A percentile compares a stretch with the other conserved stretches of the same genome.
These are phyloP conservation scores for Brienomyrus brachyistius DNA, from an alignment of 2,113 vertebrate genomes.

Conservation along the genomic window DNA sequence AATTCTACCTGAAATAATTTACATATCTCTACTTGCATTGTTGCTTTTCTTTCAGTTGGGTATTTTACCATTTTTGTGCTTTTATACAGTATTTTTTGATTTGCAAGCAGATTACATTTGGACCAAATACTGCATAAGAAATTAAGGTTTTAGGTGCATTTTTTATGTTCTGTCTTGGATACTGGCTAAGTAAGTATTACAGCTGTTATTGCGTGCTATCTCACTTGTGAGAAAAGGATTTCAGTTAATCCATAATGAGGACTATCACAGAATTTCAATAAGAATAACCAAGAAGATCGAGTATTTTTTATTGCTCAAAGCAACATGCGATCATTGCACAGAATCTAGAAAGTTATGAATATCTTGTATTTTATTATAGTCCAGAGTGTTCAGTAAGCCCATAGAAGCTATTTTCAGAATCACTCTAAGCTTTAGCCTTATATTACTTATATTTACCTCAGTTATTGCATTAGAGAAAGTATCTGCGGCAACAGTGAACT, in stretches of 20 bases:
- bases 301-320: not conserved
- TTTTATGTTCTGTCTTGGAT: not conserved
- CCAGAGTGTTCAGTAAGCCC: not conserved
- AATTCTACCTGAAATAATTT: not conserved
- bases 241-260: not conserved
- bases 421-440: not conserved
- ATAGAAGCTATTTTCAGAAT: not conserved
- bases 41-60: not conserved
- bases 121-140: not conserved
- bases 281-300: not conserved
- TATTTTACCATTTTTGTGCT: not conserved
- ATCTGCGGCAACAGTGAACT: not conserved
- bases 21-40: not conserved
- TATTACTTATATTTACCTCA: not conserved
- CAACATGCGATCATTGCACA: not conserved
- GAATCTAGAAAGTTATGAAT: not conserved
- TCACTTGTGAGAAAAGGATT: not conserved
- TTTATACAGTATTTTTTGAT: not conserved
- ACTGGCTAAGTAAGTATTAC: not conserved
- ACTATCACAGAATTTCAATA: not conserved
- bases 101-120: not conserved
- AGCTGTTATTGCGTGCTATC: not conserved
- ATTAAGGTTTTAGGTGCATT: not conserved
- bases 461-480: not conserved
- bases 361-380: not conserved